Evolutionary conservation across 2,113 vertebrate genomes (phyloP).

Genomic region (Neolamprologus caudopunctatus): DNA sequence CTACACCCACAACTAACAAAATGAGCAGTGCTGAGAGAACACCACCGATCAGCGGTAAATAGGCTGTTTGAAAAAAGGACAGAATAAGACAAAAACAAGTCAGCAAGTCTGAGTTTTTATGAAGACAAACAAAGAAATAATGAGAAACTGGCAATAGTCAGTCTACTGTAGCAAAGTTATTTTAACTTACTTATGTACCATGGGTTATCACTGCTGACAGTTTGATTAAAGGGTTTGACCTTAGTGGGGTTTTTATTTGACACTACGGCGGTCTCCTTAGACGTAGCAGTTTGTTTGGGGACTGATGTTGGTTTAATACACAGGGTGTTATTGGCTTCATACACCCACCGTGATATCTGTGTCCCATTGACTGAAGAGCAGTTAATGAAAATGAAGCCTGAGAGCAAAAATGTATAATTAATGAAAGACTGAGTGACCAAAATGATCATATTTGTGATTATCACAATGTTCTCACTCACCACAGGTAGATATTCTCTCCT

Average conservation of each 20-base stretch:
- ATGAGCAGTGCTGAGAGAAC: constrained; percentile 4
- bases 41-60: not conserved
- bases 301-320: not conserved
- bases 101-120: not conserved
- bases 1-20: not conserved
- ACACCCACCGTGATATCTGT: not conserved
- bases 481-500: no score
- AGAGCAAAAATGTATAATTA: not conserved
- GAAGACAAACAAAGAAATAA: accelerated
- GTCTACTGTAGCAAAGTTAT: not conserved
- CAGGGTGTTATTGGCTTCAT: not conserved
- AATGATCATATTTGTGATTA: not conserved
- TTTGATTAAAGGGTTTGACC: not conserved
- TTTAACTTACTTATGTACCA: constrained; percentile 31
- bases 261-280: not conserved
- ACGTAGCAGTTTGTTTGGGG: accelerated
- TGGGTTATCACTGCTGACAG: not conserved
- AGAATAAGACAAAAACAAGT: not conserved
- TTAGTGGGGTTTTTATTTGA: not conserved
- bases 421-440: not conserved
- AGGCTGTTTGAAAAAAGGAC: accelerated
- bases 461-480: no score
- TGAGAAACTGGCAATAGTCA: not conserved
- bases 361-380: not conserved
- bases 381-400: not conserved